Evolutionary conservation across 1,140 invertebrate species (phyloP).

Genomic region (Zaprionus lachaisei): DNA sequence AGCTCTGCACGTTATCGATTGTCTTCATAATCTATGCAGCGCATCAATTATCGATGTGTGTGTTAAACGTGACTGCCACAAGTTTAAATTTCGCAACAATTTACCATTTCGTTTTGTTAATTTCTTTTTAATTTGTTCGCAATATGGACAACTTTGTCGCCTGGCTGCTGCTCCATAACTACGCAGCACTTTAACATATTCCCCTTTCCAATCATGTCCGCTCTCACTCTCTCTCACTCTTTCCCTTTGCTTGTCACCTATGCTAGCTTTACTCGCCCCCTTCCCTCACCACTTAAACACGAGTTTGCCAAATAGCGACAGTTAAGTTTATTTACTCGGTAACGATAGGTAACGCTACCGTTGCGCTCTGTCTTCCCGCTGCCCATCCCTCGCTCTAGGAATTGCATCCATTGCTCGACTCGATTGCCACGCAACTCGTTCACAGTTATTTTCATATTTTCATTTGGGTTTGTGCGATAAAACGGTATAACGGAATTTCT

Average conservation of each 20-base stretch:
- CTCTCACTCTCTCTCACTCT: constrained; percentile 12
- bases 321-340: constrained; percentile 80
- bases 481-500: constrained; percentile 53
- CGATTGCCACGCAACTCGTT: constrained; percentile 75
- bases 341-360: constrained; percentile 57
- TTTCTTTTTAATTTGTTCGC: too few relatives aligned
- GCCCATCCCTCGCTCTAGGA: not conserved
- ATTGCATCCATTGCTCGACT: not conserved
- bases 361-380: constrained; percentile 1
- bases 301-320: constrained; percentile 69
- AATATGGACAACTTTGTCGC: constrained; percentile 29
- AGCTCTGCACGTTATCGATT: not conserved
- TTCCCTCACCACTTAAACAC: not conserved
- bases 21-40: too few relatives aligned
- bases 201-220: constrained; percentile 30
- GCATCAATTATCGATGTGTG: too few relatives aligned
- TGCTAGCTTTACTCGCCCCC: not conserved
- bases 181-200: constrained; percentile 41
- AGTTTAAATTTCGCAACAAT: too few relatives aligned
- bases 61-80: too few relatives aligned
- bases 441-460: constrained; percentile 63
- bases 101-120: too few relatives aligned
- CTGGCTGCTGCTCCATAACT: constrained; percentile 17
- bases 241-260: not conserved
- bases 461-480: constrained; percentile 31